Percentiles rank a stretch among this genome's conserved stretches.
Evolutionary conservation across 2,888 invertebrate genomes (phyloP).

Genomic region (Eupithecia dodoneata): DNA sequence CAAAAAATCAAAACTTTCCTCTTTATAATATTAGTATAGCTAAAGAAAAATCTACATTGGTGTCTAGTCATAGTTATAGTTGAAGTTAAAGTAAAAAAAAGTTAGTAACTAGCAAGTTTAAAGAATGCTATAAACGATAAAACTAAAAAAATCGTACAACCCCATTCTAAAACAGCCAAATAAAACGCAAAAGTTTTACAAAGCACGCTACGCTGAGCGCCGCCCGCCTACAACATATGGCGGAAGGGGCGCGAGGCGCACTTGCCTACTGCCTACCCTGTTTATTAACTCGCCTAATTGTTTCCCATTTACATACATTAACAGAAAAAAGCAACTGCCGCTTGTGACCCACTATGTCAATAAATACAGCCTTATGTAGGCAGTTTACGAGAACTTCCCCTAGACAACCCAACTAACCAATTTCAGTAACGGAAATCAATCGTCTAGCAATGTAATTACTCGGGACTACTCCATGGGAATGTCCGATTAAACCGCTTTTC

Average conservation of each 20-base stretch:
- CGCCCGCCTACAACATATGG: conserved; percentile 77
- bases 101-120: neutral
- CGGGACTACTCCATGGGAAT: conserved; percentile 58
- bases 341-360: conserved; percentile 69
- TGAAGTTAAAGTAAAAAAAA: too few relatives aligned
- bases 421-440: conserved; percentile 76
- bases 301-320: conserved; percentile 84
- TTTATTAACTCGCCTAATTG: conserved; percentile 84
- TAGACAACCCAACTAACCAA: conserved; percentile 61
- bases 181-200: conserved; percentile 44
- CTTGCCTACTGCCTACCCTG: conserved; percentile 82
- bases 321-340: conserved; percentile 79
- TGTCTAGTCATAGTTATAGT: too few relatives aligned
- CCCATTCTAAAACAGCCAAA: conserved; percentile 39
- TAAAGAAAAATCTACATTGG: too few relatives aligned
- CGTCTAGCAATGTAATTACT: conserved; percentile 62
- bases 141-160: conserved; percentile 33
- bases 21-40: too few relatives aligned
- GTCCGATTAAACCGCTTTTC: conserved; percentile 46
- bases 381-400: conserved; percentile 46
- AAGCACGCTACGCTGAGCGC: conserved; percentile 53
- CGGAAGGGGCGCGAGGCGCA: conserved; percentile 76
- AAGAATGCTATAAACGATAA: conserved; percentile 22
- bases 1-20: too few relatives aligned
- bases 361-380: conserved; percentile 58